These are phyloP conservation scores for Kradibia gibbosae DNA, from an alignment of 1,140 invertebrate genomes.

Conservation along the genomic window DNA sequence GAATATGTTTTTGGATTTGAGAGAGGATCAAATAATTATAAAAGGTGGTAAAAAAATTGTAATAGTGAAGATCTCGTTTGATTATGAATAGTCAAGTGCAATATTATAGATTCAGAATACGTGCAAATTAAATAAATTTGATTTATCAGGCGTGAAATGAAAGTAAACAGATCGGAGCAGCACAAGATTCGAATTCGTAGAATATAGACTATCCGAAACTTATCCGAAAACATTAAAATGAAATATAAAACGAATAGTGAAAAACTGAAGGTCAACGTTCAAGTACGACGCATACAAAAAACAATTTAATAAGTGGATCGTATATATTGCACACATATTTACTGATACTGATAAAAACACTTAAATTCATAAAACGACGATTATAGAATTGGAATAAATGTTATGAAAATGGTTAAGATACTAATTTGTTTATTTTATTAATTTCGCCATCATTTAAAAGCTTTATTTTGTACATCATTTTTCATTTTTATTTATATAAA, in stretches of 20 bases:
- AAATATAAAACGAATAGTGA: conserved; percentile 50
- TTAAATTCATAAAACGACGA: conserved; percentile 57
- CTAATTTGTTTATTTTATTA: conserved; percentile 44
- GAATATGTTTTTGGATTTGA: neutral
- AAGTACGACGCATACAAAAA: conserved; percentile 49
- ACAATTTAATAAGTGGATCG: conserved; percentile 53
- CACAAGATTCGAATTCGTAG: neutral
- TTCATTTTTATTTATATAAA: neutral
- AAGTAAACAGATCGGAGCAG: neutral
- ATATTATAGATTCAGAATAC: neutral
- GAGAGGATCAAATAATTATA: neutral
- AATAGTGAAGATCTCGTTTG: neutral
- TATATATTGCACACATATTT: conserved; percentile 55
- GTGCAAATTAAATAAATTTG: neutral
- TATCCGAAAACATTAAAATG: conserved; percentile 49
- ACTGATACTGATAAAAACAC: conserved; percentile 48
- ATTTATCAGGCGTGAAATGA: neutral
- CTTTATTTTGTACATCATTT: neutral
- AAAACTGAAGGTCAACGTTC: conserved; percentile 51
- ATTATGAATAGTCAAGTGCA: neutral
- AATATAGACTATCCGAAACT: conserved; percentile 34
- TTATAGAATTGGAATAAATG: conserved; percentile 68
- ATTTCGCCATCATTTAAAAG: neutral
- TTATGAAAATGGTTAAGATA: conserved; percentile 65
- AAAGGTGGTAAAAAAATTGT: neutral